phyloP scores from a whole-genome alignment of 2,797 vertebrate genomes.

The Helostoma temminkii region DNA sequence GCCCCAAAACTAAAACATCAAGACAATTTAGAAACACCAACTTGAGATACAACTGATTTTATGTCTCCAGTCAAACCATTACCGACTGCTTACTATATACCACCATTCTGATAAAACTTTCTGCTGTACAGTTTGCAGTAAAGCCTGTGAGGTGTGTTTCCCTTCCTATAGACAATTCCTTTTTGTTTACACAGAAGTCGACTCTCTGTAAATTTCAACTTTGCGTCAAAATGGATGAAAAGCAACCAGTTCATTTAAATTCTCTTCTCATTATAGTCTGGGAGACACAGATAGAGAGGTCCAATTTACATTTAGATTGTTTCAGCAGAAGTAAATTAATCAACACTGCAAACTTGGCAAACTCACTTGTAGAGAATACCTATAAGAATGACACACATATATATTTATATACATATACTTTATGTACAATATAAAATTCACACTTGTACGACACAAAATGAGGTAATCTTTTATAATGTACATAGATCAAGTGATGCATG shows the following conservation, averaged over 20 bases:
- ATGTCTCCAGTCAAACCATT: no score
- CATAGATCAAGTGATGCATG: not conserved
- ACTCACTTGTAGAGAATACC: conserved; percentile 60
- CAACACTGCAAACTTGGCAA: conserved; percentile 73
- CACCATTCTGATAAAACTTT: conserved; percentile 26
- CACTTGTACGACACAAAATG: conserved; percentile 3
- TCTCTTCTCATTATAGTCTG: conserved; percentile 85
- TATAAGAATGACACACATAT: conserved; percentile 53
- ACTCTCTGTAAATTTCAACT: conserved; percentile 78
- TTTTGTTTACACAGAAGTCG: conserved; percentile 75
- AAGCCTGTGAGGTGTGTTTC: conserved; percentile 22
- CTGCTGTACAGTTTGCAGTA: conserved; percentile 1
- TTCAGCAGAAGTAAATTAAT: conserved; percentile 87
- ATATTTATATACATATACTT: conserved; percentile 15
- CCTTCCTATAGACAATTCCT: conserved; percentile 49
- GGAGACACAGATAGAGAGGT: conserved; percentile 86
- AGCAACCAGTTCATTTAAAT: conserved; percentile 84
- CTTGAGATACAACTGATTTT: no score
- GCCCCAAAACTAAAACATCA: no score
- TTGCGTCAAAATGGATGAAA: conserved; percentile 81
- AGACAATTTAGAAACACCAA: no score
- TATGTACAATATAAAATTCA: conserved; percentile 17
- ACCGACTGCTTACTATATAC: not conserved
- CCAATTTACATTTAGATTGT: conserved; percentile 90
- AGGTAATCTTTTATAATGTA: conserved; percentile 1